Base-by-base conservation (phyloP, 2,888 invertebrate species). In the Acheta domesticus region DNA sequence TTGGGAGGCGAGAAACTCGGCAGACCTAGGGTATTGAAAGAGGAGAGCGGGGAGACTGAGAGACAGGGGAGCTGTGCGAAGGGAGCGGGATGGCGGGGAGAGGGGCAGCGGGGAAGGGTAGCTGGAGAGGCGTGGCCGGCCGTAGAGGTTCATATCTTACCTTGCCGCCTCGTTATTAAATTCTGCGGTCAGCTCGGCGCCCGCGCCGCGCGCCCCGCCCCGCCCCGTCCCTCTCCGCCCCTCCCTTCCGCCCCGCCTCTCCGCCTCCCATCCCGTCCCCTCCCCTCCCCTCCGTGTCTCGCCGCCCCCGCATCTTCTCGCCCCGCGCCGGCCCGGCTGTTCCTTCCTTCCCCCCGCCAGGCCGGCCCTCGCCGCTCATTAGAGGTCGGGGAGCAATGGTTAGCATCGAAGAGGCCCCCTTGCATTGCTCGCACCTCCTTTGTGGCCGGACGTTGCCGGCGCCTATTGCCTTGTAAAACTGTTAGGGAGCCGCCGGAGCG, bases 121-220 rank as follows among this genome's bases (percentile, higher is more conserved):
- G 36, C 36, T 36, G 36, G 1, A 5, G 36, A 36, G 36, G 36
- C 36, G 36, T 8, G 36, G 36, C 36, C 36, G 36, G 36, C 36
- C 36, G 36, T 8, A 36, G 36, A 36, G 62, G 62, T 62, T 62
- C 62, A 62, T 62, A 62, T 62, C 62, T 62, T 62, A 62, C 62
- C 62, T 62, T 62, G 62, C 62, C 62, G 62, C 5, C 62, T 62
- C 62, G 62, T 62, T 62, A 62, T 62, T 62, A 62, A 62, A 62
- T 62, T 62, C 62, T 62, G 62, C 62, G 62, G 62, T 62, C 62
- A 62, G 62, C 62, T n/a, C n/a, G 8, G 62, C n/a, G 62, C 62
- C 8, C n/a, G 14, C 62, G 16, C 62, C 62, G 1, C 16, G 8
- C 62, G 16, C 62, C 16, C 14, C 16, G 3, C 62, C 5, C 5